Evolutionary conservation across 2,888 invertebrate genomes (phyloP).

Genomic region (Meandrusa payeni): DNA sequence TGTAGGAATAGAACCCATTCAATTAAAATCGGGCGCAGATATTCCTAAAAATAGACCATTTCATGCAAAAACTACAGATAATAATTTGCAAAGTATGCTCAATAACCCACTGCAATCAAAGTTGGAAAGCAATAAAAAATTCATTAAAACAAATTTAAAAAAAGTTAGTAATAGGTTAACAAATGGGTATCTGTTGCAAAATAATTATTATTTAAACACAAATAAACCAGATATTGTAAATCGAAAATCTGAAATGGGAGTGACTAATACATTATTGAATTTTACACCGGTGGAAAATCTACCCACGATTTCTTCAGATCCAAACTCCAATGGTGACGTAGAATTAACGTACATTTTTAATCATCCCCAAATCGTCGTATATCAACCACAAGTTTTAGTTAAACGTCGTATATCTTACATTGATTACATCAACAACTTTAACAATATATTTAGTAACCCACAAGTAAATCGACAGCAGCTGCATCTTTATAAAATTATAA

Average conservation of each 20-base stretch:
- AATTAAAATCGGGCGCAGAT: neutral
- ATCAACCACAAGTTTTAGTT: constrained; percentile 13
- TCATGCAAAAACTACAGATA: no score
- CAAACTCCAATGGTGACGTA: constrained; percentile 4
- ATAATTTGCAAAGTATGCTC: no score
- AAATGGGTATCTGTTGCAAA: neutral
- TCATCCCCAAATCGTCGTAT: constrained; percentile 17
- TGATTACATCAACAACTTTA: constrained; percentile 16
- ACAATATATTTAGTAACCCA: constrained; percentile 11
- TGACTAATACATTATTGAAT: neutral
- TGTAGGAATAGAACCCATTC: neutral
- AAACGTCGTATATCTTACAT: constrained; percentile 18
- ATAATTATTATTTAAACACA: neutral
- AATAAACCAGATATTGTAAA: neutral
- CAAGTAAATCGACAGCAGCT: constrained; percentile 7
- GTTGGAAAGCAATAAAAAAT: no score
- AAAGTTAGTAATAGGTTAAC: no score
- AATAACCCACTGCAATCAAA: no score
- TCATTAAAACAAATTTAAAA: no score
- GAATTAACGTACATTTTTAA: constrained; percentile 16
- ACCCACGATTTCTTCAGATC: constrained; percentile 7
- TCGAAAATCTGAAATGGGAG: neutral
- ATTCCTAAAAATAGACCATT: neutral
- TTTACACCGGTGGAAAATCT: neutral
- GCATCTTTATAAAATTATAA: constrained; percentile 13